Base-by-base conservation (phyloP, 1,140 invertebrate genomes). In the Calliopsis andreniformis region DNA sequence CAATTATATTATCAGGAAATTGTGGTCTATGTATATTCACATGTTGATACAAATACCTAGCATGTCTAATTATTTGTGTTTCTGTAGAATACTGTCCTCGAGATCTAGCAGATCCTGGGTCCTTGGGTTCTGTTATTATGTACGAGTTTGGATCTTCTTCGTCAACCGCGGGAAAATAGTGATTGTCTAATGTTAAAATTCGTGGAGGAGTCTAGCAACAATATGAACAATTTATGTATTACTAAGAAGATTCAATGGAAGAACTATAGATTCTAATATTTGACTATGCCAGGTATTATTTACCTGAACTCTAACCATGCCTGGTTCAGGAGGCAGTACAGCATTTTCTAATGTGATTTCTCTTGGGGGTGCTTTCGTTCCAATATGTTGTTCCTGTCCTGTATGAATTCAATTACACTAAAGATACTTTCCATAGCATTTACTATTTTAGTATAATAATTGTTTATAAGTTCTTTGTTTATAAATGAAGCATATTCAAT, bases 261-360 rank as follows among this genome's bases (percentile, higher is more conserved):
- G n/a, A n/a, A n/a, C n/a, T n/a, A n/a, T n/a, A n/a, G n/a, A 35
- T 39, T 42, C 2, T 1, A 28, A 20, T 5, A 43, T 30, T 30
- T 16, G 10, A 53, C 42, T 61, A 30, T 47, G 62, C 39, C 28
- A 55, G 73, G 80, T 68, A 85, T 78, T 68, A 86, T 81, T 78
- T 86, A 93, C 93, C 90, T 93, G 95, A 18, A 97, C 96, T 84
- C 96, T 92, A 30, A 96, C 93, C 86, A 95, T 93, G 30, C 94
- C 94, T 42, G 95, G 94, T 82, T 96, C 95, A 73, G 94, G 93
- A 71, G 95, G 94, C 86, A 96, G 90, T 62, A 96, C 94, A 32
- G 95, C 94, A 93, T 97, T 96, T 87, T 98, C 97, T 86, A 97
- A 92, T 83, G 95, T 94, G 35, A 98, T 95, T 93, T 98, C 97